These are phyloP conservation scores for Campopleginae sp. DNA, from an alignment of 2,888 invertebrate genomes.

Conservation along the genomic window DNA sequence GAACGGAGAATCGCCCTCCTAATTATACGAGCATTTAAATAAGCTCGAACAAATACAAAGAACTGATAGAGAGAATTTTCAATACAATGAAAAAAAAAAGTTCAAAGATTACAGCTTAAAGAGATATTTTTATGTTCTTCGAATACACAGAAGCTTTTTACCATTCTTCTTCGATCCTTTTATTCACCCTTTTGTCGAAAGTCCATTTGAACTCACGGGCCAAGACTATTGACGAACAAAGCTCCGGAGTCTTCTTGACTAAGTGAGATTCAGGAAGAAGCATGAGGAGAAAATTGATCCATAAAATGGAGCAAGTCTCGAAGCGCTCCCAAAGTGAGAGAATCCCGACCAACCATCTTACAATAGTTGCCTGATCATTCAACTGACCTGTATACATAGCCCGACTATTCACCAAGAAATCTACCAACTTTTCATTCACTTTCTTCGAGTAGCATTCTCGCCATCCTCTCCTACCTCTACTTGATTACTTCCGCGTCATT, in stretches of 20 bases:
- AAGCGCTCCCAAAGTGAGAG: slow-evolving; percentile 55
- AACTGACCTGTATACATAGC: slow-evolving; percentile 11
- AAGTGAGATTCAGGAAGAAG: slow-evolving; percentile 63
- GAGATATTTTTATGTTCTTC: slow-evolving; percentile 14
- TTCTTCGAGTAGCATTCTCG: slow-evolving; percentile 44
- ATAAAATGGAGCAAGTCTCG: slow-evolving; percentile 63
- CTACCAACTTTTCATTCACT: slow-evolving; percentile 35
- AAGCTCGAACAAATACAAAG: neutral
- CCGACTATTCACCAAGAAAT: slow-evolving; percentile 39
- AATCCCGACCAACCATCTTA: slow-evolving; percentile 45
- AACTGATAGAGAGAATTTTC: neutral
- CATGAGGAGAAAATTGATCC: slow-evolving; percentile 56
- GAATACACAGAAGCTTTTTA: slow-evolving; percentile 8
- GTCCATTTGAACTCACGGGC: slow-evolving; percentile 53
- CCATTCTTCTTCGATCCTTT: slow-evolving; percentile 42
- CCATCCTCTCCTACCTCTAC: slow-evolving; percentile 11
- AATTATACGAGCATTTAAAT: slow-evolving; percentile 6
- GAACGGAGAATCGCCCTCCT: slow-evolving; percentile 7
- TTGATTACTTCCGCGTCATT: slow-evolving; percentile 35
- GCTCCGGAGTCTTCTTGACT: slow-evolving; percentile 46
- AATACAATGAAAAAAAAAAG: neutral
- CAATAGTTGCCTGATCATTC: slow-evolving; percentile 64
- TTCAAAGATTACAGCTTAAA: slow-evolving; percentile 9
- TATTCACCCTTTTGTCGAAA: slow-evolving; percentile 56
- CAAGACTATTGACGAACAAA: slow-evolving; percentile 64